phyloP scores from a whole-genome alignment of 2,797 vertebrate species.

The Calcarius lapponicus region DNA sequence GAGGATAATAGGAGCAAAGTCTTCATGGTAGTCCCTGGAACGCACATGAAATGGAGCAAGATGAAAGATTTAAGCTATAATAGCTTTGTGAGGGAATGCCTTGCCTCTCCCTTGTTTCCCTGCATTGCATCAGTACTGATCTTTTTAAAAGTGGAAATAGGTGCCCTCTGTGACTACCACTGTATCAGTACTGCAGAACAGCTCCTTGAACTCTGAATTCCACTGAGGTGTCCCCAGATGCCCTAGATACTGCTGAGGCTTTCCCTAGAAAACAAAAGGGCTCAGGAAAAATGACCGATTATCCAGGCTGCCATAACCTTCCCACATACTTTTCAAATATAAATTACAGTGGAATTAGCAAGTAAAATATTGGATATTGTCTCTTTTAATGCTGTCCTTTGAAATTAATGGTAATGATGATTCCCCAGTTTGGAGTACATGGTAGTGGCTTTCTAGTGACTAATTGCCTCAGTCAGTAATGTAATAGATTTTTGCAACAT shows the following conservation, averaged over 20 bases:
- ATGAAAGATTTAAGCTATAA: constrained; percentile 9
- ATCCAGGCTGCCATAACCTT: neutral
- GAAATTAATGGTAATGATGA: constrained; percentile 72
- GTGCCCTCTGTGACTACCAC: neutral
- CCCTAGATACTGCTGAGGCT: neutral
- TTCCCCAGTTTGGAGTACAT: constrained; percentile 61
- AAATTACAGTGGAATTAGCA: constrained; percentile 70
- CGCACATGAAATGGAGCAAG: neutral
- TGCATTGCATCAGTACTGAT: neutral
- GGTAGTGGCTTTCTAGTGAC: constrained; percentile 53
- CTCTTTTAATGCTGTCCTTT: constrained; percentile 69
- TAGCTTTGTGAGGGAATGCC: constrained; percentile 8
- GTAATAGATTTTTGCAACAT: constrained; percentile 67
- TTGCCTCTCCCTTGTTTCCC: constrained; percentile 30
- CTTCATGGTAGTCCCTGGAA: constrained; percentile 5
- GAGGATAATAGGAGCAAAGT: neutral
- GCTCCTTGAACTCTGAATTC: constrained; percentile 25
- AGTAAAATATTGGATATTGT: constrained; percentile 75
- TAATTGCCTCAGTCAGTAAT: constrained; percentile 70
- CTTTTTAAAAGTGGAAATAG: neutral
- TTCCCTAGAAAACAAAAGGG: neutral
- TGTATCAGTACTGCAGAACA: neutral
- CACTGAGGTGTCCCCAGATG: neutral
- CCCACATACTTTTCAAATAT: constrained; percentile 58
- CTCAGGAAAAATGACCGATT: neutral